A percentile compares a stretch with the other conserved stretches of the same genome.
phyloP scores from a whole-genome alignment of 2,797 vertebrate species.

The Carapus acus region DNA sequence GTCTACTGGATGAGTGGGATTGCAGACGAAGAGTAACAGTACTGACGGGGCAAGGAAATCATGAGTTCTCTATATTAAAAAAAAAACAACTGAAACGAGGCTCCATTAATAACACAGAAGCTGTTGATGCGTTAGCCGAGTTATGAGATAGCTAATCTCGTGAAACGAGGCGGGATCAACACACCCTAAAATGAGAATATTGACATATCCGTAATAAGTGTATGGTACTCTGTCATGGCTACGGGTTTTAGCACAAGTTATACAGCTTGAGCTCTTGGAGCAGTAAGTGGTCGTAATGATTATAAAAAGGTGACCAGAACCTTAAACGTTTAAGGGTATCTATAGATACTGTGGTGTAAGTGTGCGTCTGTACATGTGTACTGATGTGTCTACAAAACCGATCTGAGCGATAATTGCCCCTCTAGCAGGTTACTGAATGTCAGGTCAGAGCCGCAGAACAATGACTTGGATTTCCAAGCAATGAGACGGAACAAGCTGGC shows the following conservation, averaged over 20 bases:
- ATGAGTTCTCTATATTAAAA: conserved; percentile 19
- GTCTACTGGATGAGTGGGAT: conserved; percentile 10
- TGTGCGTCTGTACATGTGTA: conserved; percentile 51
- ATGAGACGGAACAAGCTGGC: conserved; percentile 65
- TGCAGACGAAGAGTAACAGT: conserved; percentile 27
- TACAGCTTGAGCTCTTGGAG: conserved; percentile 58
- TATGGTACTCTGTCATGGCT: conserved; percentile 54
- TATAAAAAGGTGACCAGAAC: conserved; percentile 67
- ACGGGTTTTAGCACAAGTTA: conserved; percentile 56
- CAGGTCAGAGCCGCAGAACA: conserved; percentile 36
- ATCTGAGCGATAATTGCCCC: conserved; percentile 69
- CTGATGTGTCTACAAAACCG: conserved; percentile 63
- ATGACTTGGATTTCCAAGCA: conserved; percentile 53
- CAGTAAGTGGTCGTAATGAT: conserved; percentile 54
- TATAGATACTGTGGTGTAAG: conserved; percentile 49
- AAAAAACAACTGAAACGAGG: conserved; percentile 28
- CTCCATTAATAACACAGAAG: conserved; percentile 39
- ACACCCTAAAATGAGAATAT: conserved; percentile 59
- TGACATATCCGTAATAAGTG: conserved; percentile 53
- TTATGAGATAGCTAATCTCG: conserved; percentile 36
- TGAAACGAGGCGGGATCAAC: conserved; percentile 51
- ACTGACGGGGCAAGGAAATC: conserved; percentile 38
- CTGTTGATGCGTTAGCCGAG: conserved; percentile 38
- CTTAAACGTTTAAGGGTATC: conserved; percentile 53
- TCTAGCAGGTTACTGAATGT: conserved; percentile 67